phyloP scores from a whole-genome alignment of 2,113 vertebrate species.

The Rhea americana region DNA sequence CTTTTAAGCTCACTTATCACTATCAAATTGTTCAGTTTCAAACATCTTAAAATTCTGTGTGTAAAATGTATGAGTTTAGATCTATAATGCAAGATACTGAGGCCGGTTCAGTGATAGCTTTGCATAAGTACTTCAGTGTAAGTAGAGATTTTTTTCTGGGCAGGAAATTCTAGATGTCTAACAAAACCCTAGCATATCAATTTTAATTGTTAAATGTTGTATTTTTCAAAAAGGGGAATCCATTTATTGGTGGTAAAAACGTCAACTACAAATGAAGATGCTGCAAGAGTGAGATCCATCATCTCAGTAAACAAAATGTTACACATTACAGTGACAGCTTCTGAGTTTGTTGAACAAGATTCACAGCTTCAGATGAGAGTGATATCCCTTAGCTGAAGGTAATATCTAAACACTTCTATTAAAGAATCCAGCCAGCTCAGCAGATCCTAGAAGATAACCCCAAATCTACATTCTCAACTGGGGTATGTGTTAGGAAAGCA shows the following conservation, averaged over 20 bases:
- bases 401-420: background rate
- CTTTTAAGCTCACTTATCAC: background rate
- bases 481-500: background rate
- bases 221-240: background rate
- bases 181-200: background rate
- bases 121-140: background rate
- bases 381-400: background rate
- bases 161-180: background rate
- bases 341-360: background rate
- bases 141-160: background rate
- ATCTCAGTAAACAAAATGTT: background rate
- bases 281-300: background rate
- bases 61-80: background rate
- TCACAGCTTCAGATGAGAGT: background rate
- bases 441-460: background rate
- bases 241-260: background rate
- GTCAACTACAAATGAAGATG: background rate
- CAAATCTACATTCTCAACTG: background rate
- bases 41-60: background rate
- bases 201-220: background rate
- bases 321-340: background rate
- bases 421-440: background rate
- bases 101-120: background rate
- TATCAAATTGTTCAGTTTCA: background rate
- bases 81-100: background rate